These are phyloP conservation scores for Panthera tigris DNA, from an alignment of 2,113 vertebrate species.

Conservation along the genomic window DNA sequence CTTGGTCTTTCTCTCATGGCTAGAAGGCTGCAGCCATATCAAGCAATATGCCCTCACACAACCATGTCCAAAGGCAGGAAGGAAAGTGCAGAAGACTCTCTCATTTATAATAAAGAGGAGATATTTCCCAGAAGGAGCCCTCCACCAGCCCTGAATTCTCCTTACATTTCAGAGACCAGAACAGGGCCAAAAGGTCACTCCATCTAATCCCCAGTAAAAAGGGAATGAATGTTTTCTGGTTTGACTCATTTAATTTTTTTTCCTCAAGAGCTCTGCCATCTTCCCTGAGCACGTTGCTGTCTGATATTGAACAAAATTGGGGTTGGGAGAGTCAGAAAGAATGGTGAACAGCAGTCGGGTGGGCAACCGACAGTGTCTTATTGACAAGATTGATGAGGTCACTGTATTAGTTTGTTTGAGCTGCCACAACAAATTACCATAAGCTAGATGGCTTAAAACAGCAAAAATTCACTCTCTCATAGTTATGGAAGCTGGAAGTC, in stretches of 20 bases:
- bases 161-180: neutral
- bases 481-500: neutral
- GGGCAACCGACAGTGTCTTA: neutral
- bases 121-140: neutral
- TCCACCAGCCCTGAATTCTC: neutral
- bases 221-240: neutral
- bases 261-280: no score
- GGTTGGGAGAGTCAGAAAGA: neutral
- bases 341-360: neutral
- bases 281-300: neutral
- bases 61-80: neutral
- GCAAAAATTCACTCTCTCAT: neutral
- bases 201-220: neutral
- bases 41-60: neutral
- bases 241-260: neutral
- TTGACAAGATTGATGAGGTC: neutral
- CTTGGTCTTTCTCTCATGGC: neutral
- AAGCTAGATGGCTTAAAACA: neutral
- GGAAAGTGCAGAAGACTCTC: neutral
- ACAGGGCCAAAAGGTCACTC: neutral
- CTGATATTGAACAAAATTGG: neutral
- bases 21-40: neutral
- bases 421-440: neutral
- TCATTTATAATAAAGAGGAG: neutral
- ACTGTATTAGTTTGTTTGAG: neutral